Percentiles rank a stretch among this genome's conserved stretches.
Evolutionary conservation across 37 sponge, comb jelly and placozoan genomes (phyloP).

Genomic region (Hexactinellida sp.): DNA sequence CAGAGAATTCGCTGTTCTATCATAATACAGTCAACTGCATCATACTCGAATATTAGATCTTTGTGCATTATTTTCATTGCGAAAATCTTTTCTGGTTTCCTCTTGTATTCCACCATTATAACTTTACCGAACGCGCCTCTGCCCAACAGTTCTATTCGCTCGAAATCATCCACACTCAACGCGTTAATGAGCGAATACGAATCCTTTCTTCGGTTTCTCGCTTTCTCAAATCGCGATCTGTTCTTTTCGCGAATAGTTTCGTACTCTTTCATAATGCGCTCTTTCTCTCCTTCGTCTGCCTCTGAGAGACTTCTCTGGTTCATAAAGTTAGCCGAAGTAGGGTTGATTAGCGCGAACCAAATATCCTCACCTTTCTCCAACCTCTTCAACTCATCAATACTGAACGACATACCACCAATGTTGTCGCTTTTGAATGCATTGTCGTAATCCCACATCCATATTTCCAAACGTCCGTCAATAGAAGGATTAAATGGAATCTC

Average conservation of each 20-base stretch:
- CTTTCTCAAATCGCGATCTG: neutral
- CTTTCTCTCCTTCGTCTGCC: neutral
- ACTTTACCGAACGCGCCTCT: neutral
- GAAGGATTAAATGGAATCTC: constrained; percentile 7
- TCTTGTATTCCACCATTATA: neutral
- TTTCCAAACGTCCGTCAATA: neutral
- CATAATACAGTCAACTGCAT: neutral
- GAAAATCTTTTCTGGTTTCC: neutral
- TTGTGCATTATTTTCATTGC: constrained; percentile 6
- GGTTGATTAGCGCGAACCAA: neutral
- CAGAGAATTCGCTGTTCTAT: neutral
- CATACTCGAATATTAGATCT: constrained; percentile 15
- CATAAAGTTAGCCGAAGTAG: neutral
- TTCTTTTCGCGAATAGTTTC: neutral
- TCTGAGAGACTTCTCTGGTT: neutral
- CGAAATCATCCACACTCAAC: neutral
- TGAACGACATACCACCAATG: neutral
- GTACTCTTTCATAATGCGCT: neutral
- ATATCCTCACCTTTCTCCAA: neutral
- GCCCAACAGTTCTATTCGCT: neutral
- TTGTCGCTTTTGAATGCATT: neutral
- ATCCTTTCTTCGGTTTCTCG: neutral
- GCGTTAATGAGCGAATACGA: neutral
- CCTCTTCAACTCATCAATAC: neutral
- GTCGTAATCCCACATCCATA: neutral